phyloP scores from a whole-genome alignment of 2,797 vertebrate genomes.

The Tinamus major region DNA sequence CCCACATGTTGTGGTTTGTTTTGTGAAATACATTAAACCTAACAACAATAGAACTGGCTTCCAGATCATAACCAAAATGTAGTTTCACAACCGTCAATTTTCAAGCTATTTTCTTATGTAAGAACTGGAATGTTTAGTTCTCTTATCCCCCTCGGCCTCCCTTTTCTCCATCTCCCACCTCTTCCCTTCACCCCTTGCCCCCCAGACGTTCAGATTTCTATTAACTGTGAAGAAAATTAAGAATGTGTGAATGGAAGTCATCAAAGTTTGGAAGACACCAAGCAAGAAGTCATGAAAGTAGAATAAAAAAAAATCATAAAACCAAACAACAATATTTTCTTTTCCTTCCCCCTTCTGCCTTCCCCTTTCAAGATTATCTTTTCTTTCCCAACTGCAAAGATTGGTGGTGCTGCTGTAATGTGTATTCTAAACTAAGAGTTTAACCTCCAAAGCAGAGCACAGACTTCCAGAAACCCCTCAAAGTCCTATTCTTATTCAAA shows the following conservation, averaged over 20 bases:
- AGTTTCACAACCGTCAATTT: rapidly evolving
- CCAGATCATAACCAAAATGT: not conserved
- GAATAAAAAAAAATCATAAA: not conserved
- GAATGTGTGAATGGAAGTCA: not conserved
- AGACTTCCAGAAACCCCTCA: not conserved
- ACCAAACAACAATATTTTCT: not conserved
- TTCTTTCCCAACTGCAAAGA: not conserved
- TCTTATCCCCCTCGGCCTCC: too few relatives aligned
- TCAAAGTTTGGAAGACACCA: not conserved
- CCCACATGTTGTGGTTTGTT: not conserved
- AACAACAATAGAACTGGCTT: not conserved
- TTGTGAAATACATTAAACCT: not conserved
- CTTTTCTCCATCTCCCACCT: not conserved
- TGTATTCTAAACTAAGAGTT: not conserved
- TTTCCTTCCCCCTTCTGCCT: not conserved
- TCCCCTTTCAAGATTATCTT: not conserved
- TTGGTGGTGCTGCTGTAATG: not conserved
- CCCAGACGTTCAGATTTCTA: not conserved
- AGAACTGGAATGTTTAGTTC: not conserved
- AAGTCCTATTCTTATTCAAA: not conserved
- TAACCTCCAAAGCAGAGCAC: not conserved
- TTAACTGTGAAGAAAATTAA: not conserved
- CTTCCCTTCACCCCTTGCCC: too few relatives aligned
- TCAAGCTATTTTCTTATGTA: not conserved
- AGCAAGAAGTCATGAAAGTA: not conserved